These are phyloP conservation scores for Apis florea DNA, from an alignment of 1,140 invertebrate species.

Conservation along the genomic window DNA sequence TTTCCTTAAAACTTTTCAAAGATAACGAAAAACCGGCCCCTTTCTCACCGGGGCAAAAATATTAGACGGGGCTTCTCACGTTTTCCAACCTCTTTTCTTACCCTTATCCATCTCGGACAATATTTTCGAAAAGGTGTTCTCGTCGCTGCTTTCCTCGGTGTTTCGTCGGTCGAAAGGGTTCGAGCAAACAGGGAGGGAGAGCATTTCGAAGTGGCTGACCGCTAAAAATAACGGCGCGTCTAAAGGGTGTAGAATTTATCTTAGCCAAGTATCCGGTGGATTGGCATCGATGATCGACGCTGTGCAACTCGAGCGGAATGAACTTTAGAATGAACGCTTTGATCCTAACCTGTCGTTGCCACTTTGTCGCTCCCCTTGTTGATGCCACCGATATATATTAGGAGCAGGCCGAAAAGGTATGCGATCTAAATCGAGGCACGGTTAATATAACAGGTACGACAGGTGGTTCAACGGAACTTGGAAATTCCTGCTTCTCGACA, in stretches of 20 bases:
- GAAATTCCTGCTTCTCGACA: slow-evolving; percentile 21
- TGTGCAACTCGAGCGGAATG: slow-evolving; percentile 67
- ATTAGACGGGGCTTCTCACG: slow-evolving; percentile 19
- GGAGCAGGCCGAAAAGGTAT: slow-evolving; percentile 33
- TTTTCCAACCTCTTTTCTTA: not conserved
- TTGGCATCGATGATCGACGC: slow-evolving; percentile 48
- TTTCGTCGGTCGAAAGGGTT: slow-evolving; percentile 22
- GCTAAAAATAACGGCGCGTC: slow-evolving; percentile 49
- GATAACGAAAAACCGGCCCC: not conserved
- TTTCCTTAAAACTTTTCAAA: not conserved
- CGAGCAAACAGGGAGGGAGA: slow-evolving; percentile 16
- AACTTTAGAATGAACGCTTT: slow-evolving; percentile 70
- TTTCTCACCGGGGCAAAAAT: slow-evolving; percentile 38
- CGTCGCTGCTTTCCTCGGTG: not conserved
- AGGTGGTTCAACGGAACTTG: slow-evolving; percentile 35
- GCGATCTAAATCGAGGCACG: slow-evolving; percentile 24
- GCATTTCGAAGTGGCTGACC: slow-evolving; percentile 42
- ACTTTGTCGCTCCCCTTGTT: slow-evolving; percentile 38
- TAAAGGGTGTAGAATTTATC: slow-evolving; percentile 24
- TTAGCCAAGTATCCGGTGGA: slow-evolving; percentile 49
- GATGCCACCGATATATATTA: slow-evolving; percentile 39
- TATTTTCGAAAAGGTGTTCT: slow-evolving; percentile 48
- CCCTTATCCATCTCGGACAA: not conserved
- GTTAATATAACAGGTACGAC: slow-evolving; percentile 33
- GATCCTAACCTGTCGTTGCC: slow-evolving; percentile 54